Percentiles rank a stretch among this genome's conserved stretches.
Evolutionary conservation across 1,140 invertebrate genomes (phyloP).

Genomic region (Drosophila baimaii): DNA sequence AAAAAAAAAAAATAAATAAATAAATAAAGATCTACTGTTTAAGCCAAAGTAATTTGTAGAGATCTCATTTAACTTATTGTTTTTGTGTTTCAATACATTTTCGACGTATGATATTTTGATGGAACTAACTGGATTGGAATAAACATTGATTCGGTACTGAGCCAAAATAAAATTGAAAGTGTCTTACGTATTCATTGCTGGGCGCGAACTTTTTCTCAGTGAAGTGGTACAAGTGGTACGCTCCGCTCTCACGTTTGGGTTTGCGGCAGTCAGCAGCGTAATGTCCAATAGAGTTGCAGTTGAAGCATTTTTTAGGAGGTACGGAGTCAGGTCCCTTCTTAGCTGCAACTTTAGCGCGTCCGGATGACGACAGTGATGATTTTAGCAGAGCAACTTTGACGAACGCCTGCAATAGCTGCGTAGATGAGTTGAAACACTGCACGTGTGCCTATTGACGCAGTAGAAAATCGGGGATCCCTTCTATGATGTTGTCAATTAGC

Average conservation of each 20-base stretch:
- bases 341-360: neutral
- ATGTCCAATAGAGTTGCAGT: slow-evolving; percentile 1
- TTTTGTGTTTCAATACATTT: neutral
- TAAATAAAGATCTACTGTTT: no score
- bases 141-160: neutral
- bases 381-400: no score
- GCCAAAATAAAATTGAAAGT: neutral
- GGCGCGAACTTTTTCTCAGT: neutral
- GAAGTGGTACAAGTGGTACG: neutral
- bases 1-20: no score
- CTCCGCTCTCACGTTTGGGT: slow-evolving; percentile 11
- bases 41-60: neutral
- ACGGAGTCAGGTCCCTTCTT: no score
- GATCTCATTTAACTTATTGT: neutral
- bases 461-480: no score
- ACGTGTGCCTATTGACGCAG: no score
- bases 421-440: no score
- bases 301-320: no score
- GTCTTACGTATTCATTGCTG: slow-evolving; percentile 7
- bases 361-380: neutral
- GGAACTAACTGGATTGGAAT: neutral
- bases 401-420: no score
- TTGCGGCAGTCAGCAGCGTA: slow-evolving; percentile 10
- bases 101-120: neutral
- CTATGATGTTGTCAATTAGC: no score